Evolutionary conservation across 2,888 invertebrate genomes (phyloP), one percentile per base, ranked within the genome.

Genomic region (Zygogramma bicolorata): DNA sequence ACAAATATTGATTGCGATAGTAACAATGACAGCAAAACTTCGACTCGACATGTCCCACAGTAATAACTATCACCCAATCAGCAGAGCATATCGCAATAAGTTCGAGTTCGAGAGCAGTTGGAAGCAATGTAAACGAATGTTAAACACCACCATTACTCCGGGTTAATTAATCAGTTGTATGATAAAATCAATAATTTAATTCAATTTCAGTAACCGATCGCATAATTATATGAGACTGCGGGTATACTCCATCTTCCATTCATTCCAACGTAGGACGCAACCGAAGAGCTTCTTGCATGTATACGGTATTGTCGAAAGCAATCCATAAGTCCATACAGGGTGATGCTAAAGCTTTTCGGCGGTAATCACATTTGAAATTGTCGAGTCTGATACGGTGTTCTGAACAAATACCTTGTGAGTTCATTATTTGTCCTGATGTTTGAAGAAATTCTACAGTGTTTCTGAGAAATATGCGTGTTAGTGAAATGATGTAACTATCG

Each of bases 111-210:
- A 65, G 58, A 70, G 65, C 58, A 58, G 65, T 62, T 65, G 65
- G 69, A 62, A 70, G 69, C 65, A 46, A 46, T 70, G 65, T 70
- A 70, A 65, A 65, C 65, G 49, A 70, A 70, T 59, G 65, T 58
- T 65, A 70, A 59, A 34, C 42, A 59, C 53, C 42, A 63, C 49
- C 59, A 72, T 68, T 60, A 72, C 63, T 58, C 53, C 31, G 49
- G n/a, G 8, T 40, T 62, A 62, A 65, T 72, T 72, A 63, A 65
- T 72, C 68, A 63, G 65, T 29, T 15, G 1, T 25, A 31, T 59
- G 68, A 68, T 68, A 46, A 58, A 68, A 71, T 71, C 71, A 72
- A 67, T 72, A 68, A 66, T 72, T 72, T 65, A 72, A 72, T 72
- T 68, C 68, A 68, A 60, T 68, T 68, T 63, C 59, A 58, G 59